Percentiles rank a stretch among this genome's conserved stretches.
Conservation (phyloP, 2,797 vertebrate species). For the Rhyacichthys aspro region DNA sequence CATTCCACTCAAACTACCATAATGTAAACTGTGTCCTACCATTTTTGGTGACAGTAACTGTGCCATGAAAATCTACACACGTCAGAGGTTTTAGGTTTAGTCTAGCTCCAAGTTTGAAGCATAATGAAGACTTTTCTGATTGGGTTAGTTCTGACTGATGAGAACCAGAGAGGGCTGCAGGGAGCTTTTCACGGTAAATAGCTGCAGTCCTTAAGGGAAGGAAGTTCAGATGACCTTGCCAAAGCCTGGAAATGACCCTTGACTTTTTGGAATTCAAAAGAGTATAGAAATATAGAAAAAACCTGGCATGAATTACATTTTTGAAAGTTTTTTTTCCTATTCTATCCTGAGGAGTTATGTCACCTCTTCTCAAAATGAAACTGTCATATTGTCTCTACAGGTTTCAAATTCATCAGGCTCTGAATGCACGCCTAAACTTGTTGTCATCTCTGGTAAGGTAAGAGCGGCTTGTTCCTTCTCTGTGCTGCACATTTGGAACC, state of each 20-base stretch:
- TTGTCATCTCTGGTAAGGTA: conserved; percentile 91
- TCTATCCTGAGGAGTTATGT: conserved; percentile 21
- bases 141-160: conserved; percentile 55
- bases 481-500: conserved; percentile 1
- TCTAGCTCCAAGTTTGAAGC: conserved; percentile 27
- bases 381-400: conserved; percentile 70
- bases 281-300: too few species aligned
- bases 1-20: too few species aligned
- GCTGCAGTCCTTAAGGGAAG: conserved; percentile 61
- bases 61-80: too few species aligned
- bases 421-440: conserved; percentile 89
- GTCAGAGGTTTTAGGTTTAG: too few species aligned
- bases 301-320: too few species aligned
- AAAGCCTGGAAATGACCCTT: conserved; percentile 73
- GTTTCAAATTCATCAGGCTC: conserved; percentile 86
- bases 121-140: conserved; percentile 54
- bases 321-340: too few species aligned
- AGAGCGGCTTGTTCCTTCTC: too few species aligned
- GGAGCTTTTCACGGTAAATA: conserved; percentile 34
- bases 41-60: too few species aligned
- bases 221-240: conserved; percentile 66
- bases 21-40: too few species aligned
- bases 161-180: conserved; percentile 51
- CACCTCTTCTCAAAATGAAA: conserved; percentile 30
- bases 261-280: conserved; percentile 63